A percentile compares a stretch with the other conserved stretches of the same genome.
phyloP scores from a whole-genome alignment of 2,888 invertebrate genomes.

The Teleogryllus oceanicus region DNA sequence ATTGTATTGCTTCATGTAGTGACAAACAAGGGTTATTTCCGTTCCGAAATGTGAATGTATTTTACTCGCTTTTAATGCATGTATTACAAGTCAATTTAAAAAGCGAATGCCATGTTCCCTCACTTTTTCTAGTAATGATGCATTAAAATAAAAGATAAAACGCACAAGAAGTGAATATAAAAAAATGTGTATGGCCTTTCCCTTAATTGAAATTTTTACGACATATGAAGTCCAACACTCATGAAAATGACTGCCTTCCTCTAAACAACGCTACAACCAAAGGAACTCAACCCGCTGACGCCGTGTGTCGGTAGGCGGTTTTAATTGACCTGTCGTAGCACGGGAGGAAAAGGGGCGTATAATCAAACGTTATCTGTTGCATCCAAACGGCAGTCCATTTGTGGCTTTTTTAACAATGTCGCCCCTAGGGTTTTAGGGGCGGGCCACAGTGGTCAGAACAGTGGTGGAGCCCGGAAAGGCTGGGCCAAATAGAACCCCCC shows the following conservation, averaged over 20 bases:
- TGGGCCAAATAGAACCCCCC: too few species aligned
- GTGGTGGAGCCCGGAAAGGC: not conserved
- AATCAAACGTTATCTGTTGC: not conserved
- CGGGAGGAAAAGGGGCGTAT: slow-evolving; percentile 11
- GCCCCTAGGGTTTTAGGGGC: not conserved
- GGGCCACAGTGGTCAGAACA: not conserved
- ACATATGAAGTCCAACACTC: not conserved
- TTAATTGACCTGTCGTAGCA: slow-evolving; percentile 4
- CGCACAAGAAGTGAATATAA: too few species aligned
- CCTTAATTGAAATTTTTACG: not conserved
- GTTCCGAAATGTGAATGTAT: too few species aligned
- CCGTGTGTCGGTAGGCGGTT: not conserved
- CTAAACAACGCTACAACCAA: not conserved
- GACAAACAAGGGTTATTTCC: too few species aligned
- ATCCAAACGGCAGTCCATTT: not conserved
- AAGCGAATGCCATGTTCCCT: too few species aligned
- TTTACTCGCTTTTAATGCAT: too few species aligned
- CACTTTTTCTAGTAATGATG: too few species aligned
- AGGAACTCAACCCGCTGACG: not conserved
- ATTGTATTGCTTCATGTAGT: too few species aligned
- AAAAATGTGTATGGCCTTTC: not conserved
- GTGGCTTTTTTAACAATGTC: not conserved
- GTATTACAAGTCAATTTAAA: too few species aligned
- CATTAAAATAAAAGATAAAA: too few species aligned
- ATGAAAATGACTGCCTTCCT: not conserved